These are phyloP conservation scores for Gallinago media DNA, from an alignment of 2,113 vertebrate species.

Conservation along the genomic window DNA sequence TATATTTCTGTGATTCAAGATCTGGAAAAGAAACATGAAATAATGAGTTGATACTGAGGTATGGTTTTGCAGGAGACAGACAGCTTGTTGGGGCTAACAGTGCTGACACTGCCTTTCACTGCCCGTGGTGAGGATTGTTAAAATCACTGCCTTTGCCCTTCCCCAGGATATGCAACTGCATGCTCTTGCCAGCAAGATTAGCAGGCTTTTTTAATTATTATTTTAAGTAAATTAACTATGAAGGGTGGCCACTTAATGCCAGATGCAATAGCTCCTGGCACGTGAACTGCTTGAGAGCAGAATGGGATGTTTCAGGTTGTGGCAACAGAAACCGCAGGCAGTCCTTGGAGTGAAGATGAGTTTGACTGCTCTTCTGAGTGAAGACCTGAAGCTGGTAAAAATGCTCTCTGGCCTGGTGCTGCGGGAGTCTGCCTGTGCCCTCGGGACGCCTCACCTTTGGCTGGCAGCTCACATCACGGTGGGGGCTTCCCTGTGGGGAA, in stretches of 20 bases:
- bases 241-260: neutral
- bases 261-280: neutral
- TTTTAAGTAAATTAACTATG: neutral
- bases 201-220: too few species aligned
- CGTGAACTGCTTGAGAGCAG: neutral
- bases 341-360: neutral
- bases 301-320: neutral
- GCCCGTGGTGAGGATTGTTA: neutral
- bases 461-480: neutral
- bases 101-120: neutral
- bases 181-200: fast-evolving
- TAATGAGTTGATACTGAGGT: neutral
- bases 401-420: neutral
- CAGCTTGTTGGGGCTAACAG: neutral
- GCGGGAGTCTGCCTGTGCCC: fast-evolving
- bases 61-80: neutral
- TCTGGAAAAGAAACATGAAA: neutral
- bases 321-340: neutral
- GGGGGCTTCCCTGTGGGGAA: neutral
- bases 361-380: neutral
- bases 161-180: neutral
- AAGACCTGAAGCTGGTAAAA: neutral
- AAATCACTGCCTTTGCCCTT: neutral
- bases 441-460: neutral
- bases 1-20: neutral